Evolutionary conservation across 2,888 invertebrate genomes (phyloP), one percentile per base, ranked within the genome.

Genomic region (Agelastica alni): DNA sequence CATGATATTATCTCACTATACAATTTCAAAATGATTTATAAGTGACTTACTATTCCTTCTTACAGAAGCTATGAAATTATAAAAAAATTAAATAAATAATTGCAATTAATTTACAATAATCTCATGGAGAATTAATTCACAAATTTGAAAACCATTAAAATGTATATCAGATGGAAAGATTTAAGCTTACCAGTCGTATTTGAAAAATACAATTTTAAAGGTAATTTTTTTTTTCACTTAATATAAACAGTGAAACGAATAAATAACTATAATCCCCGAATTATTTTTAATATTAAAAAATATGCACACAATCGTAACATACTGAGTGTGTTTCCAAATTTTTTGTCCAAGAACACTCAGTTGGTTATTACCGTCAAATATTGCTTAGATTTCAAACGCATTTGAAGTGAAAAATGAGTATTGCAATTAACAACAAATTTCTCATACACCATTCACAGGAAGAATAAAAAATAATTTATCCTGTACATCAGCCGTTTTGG

Each of bases 321-420:
- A 34, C 45, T 7, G 28, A 18, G 14, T 41, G 41, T 32, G 18
- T 4, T 47, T 42, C 18, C 42, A 36, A 41, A 32, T 36, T 41
- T 45, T 39, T 41, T 17, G 32, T 30, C 44, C 22, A 28, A 45
- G 16, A 52, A 53, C 36, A 43, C 48, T 9, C 48, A 39, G 30
- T 18, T 45, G 42, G 34, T 53, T 51, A 53, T 56, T 49, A 54
- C 57, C 51, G 16, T 54, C 32, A 28, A 56, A 62, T 66, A 66
- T 66, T 66, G 67, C 66, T 67, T 65, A 59, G 52, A 60, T 59
- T 62, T 61, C 59, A 51, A 26, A 42, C 28, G 53, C 59, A 58
- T 53, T 47, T 58, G 36, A 58, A 46, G 55, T 37, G 39, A 49
- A 43, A 51, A 51, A 39, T 56, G 62, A 62, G 63, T 63, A 62